phyloP scores from a whole-genome alignment of 2,797 vertebrate species.

The Lepilemur ruficaudatus region DNA sequence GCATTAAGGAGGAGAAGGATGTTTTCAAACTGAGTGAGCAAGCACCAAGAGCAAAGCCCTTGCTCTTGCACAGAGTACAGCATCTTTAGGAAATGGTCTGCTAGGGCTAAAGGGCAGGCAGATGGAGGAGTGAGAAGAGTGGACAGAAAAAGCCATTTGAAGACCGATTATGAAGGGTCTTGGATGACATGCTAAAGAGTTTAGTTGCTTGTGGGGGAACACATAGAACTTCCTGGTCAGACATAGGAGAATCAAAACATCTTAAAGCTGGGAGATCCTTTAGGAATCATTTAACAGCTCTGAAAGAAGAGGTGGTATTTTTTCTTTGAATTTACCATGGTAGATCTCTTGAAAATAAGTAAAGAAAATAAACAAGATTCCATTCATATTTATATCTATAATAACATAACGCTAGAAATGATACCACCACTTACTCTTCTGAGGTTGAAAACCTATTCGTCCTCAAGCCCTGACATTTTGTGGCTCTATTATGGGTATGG shows the following conservation, averaged over 20 bases:
- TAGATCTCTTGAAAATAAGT: slow-evolving; percentile 27
- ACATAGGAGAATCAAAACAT: background rate
- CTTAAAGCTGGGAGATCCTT: background rate
- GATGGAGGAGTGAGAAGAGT: background rate
- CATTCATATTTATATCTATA: background rate
- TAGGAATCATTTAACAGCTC: background rate
- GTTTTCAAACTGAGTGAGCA: background rate
- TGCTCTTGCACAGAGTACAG: background rate
- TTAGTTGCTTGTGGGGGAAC: background rate
- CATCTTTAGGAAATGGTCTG: background rate
- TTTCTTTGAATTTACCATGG: background rate
- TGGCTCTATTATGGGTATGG: background rate
- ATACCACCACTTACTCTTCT: background rate
- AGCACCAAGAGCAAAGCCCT: background rate
- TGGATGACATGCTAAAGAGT: background rate
- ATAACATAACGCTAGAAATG: background rate
- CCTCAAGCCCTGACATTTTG: background rate
- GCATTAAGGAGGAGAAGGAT: background rate
- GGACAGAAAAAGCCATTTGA: background rate
- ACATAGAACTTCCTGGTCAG: background rate
- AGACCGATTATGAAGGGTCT: background rate
- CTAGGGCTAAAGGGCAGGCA: background rate
- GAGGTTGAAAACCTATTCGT: background rate
- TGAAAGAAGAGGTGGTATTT: slow-evolving; percentile 17
- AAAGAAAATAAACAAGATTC: background rate